A percentile compares a stretch with the other conserved stretches of the same genome.
These are phyloP conservation scores for Vireo griseus DNA, from an alignment of 2,797 vertebrate genomes.

Conservation along the genomic window DNA sequence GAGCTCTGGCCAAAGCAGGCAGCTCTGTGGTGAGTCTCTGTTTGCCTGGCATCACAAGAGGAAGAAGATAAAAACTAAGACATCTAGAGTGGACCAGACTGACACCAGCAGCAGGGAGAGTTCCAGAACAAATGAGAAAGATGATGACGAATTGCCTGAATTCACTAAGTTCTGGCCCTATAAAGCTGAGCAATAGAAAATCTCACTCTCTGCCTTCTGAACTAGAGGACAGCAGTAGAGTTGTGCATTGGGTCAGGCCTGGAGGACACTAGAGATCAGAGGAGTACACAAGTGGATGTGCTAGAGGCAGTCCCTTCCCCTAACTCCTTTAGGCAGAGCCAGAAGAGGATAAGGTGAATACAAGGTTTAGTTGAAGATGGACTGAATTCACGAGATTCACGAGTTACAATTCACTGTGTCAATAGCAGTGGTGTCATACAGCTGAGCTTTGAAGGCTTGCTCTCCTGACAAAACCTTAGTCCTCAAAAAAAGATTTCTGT, in stretches of 20 bases:
- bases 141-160: neutral
- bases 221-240: neutral
- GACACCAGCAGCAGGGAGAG: neutral
- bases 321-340: neutral
- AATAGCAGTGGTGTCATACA: neutral
- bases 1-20: neutral
- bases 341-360: neutral
- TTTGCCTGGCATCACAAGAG: neutral
- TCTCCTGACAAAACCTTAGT: neutral
- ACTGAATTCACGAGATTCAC: neutral
- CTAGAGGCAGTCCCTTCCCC: neutral
- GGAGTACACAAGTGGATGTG: neutral
- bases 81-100: neutral
- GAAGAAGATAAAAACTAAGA: neutral
- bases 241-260: neutral
- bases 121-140: neutral
- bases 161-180: neutral
- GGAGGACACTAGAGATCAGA: neutral
- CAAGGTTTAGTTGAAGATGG: neutral
- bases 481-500: neutral
- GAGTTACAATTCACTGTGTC: neutral
- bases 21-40: neutral
- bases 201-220: neutral
- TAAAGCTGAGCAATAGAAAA: neutral
- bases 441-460: neutral